A percentile compares a stretch with the other conserved stretches of the same genome.
Evolutionary conservation across 2,888 invertebrate genomes (phyloP).

Genomic region (Halictus quadricinctus): DNA sequence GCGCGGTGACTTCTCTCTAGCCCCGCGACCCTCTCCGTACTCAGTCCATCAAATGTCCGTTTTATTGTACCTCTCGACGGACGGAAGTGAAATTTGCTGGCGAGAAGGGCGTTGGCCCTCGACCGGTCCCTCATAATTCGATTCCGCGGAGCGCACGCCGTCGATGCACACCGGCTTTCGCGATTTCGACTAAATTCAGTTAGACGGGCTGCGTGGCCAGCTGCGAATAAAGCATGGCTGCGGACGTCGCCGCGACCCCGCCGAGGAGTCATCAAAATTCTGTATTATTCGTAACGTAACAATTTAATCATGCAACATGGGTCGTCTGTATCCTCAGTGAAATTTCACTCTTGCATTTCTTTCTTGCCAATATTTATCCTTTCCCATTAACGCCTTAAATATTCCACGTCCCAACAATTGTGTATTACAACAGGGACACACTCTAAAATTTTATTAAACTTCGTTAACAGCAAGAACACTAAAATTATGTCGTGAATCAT

Average conservation of each 20-base stretch:
- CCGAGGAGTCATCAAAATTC: background rate
- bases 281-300: background rate
- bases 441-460: no score
- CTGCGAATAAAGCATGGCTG: constrained; percentile 39
- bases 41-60: constrained; percentile 64
- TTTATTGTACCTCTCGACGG: constrained; percentile 63
- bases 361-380: no score
- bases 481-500: no score
- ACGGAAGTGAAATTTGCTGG: constrained; percentile 66
- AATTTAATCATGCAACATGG: no score
- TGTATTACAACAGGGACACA: no score
- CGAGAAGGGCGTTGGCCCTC: constrained; percentile 57
- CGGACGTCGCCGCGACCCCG: background rate
- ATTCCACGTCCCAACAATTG: no score
- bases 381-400: no score
- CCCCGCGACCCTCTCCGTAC: constrained; percentile 22
- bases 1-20: background rate
- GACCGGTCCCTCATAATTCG: constrained; percentile 68
- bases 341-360: no score
- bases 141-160: constrained; percentile 61
- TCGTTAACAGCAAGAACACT: no score
- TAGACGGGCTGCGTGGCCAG: constrained; percentile 47
- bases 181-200: constrained; percentile 61
- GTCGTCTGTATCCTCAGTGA: no score
- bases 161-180: constrained; percentile 43